These are phyloP conservation scores for Dendrolimus kikuchii DNA, from an alignment of 1,140 invertebrate species.

Conservation along the genomic window DNA sequence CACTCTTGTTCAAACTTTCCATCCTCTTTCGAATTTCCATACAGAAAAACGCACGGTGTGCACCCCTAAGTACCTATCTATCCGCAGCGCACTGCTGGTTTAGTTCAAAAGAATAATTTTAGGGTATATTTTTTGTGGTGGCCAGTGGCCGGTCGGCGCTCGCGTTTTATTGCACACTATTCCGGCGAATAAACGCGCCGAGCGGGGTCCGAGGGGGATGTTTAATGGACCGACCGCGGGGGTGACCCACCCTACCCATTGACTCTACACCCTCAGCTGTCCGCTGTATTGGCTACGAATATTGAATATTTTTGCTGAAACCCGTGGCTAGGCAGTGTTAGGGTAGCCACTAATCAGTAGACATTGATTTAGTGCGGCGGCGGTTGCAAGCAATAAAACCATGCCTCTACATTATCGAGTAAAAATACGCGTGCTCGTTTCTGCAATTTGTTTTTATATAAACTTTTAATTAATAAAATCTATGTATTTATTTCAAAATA, in stretches of 20 bases:
- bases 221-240: constrained; percentile 40
- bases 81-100: constrained; percentile 9
- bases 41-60: constrained; percentile 11
- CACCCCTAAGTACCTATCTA: constrained; percentile 10
- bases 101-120: constrained; percentile 47
- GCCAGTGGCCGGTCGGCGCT: constrained; percentile 36
- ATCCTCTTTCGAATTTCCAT: constrained; percentile 4
- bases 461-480: too few species aligned
- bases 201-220: constrained; percentile 25
- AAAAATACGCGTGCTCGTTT: too few species aligned
- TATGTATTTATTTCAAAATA: too few species aligned
- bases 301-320: constrained; percentile 51
- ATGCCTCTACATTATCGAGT: too few species aligned
- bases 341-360: constrained; percentile 45
- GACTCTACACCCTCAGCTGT: constrained; percentile 4
- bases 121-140: constrained; percentile 52
- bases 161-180: constrained; percentile 59
- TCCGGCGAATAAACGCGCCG: constrained; percentile 49
- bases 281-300: constrained; percentile 41
- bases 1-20: constrained; percentile 4
- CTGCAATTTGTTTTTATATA: too few species aligned
- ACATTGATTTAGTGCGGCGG: constrained; percentile 21
- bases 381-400: constrained; percentile 3
- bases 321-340: constrained; percentile 22
- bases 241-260: constrained; percentile 2